phyloP scores from a whole-genome alignment of 2,113 vertebrate genomes.

The Gavia stellata region DNA sequence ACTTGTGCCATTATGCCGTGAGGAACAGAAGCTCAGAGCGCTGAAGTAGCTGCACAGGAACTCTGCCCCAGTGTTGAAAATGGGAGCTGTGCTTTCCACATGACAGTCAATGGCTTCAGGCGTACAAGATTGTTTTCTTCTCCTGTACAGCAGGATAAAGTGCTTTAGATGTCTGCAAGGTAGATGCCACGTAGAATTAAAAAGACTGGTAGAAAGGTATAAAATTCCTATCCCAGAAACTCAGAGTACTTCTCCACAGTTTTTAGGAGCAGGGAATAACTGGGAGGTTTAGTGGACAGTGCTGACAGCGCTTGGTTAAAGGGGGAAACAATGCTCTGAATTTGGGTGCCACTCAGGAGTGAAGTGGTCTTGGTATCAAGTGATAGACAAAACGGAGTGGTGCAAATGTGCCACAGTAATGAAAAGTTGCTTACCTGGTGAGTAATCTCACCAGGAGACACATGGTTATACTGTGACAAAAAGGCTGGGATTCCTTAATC shows the following conservation, averaged over 20 bases:
- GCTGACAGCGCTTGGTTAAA: not conserved
- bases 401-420: not conserved
- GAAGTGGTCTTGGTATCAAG: not conserved
- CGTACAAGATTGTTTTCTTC: not conserved
- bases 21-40: not conserved
- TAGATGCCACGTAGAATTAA: not conserved
- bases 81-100: not conserved
- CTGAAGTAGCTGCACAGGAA: not conserved
- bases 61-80: not conserved
- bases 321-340: not conserved
- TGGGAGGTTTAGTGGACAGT: not conserved
- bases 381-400: not conserved
- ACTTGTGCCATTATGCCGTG: rapidly evolving
- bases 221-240: not conserved
- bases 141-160: not conserved
- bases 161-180: not conserved
- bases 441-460: not conserved
- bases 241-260: not conserved
- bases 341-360: not conserved
- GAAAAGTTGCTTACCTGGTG: not conserved
- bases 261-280: not conserved
- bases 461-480: not conserved
- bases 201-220: rapidly evolving
- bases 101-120: not conserved
- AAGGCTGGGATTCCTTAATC: not conserved